Evolutionary conservation across 2,888 invertebrate genomes (phyloP).

Genomic region (Scelioninae gen. 2): DNA sequence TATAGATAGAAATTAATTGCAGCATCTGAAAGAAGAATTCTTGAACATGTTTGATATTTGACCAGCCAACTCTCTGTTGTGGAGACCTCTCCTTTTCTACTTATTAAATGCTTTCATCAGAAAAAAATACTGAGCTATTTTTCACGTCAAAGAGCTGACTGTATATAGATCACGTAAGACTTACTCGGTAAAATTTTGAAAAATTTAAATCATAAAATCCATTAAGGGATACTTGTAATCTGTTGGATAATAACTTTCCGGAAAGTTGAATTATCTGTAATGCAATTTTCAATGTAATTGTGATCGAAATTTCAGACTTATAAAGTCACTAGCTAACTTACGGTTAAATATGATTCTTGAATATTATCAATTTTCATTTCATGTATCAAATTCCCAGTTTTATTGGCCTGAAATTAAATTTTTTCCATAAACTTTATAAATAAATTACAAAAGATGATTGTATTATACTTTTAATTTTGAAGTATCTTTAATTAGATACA

Average conservation of each 20-base stretch:
- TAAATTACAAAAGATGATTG: too few species aligned
- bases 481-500: too few species aligned
- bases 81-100: too few species aligned
- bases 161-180: too few species aligned
- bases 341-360: background rate
- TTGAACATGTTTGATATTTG: too few species aligned
- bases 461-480: too few species aligned
- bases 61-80: too few species aligned
- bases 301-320: background rate
- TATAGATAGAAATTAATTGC: slow-evolving; percentile 17
- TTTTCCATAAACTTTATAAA: background rate
- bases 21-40: slow-evolving; percentile 36
- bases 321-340: slow-evolving; percentile 3
- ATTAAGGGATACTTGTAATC: slow-evolving; percentile 20
- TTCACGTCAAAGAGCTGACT: too few species aligned
- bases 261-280: slow-evolving; percentile 18
- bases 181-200: slow-evolving; percentile 34
- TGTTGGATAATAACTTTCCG: slow-evolving; percentile 6
- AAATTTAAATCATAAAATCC: slow-evolving; percentile 30
- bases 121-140: too few species aligned
- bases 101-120: too few species aligned
- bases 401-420: slow-evolving; percentile 25
- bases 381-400: slow-evolving; percentile 22
- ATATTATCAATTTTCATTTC: slow-evolving; percentile 1
- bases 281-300: background rate